A percentile compares a stretch with the other conserved stretches of the same genome.
These are phyloP conservation scores for Drosophila atripex DNA, from an alignment of 2,888 invertebrate genomes.

Conservation along the genomic window DNA sequence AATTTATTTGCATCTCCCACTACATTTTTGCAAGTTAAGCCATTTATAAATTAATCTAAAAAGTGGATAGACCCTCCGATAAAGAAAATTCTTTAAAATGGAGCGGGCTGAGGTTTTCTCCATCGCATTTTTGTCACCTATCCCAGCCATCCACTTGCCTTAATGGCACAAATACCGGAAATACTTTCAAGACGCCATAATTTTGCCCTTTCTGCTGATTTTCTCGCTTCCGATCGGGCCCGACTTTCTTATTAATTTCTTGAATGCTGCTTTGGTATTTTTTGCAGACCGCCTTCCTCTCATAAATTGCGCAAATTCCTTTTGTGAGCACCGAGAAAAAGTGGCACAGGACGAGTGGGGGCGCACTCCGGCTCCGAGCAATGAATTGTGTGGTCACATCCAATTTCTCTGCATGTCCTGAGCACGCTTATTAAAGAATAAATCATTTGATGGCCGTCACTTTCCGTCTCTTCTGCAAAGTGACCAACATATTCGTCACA, in stretches of 20 bases:
- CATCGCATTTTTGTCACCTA: constrained; percentile 61
- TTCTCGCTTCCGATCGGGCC: constrained; percentile 15
- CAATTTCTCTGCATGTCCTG: constrained; percentile 74
- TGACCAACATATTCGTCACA: constrained; percentile 61
- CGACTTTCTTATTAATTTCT: constrained; percentile 69
- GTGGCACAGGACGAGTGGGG: background rate
- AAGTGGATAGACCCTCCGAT: background rate
- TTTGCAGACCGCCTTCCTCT: constrained; percentile 38
- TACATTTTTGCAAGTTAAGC: background rate
- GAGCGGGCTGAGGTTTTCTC: background rate
- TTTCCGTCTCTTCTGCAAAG: constrained; percentile 18
- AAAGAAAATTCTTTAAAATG: constrained; percentile 1
- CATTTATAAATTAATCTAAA: background rate
- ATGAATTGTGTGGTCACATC: constrained; percentile 46
- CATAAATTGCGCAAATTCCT: constrained; percentile 79
- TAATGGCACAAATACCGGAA: constrained; percentile 69
- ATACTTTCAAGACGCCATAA: constrained; percentile 50
- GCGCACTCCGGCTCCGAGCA: background rate
- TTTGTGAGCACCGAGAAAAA: constrained; percentile 39
- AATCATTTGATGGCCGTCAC: constrained; percentile 63
- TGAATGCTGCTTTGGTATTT: constrained; percentile 66
- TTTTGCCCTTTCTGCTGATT: constrained; percentile 4
- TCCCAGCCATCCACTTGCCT: constrained; percentile 34
- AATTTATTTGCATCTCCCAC: background rate
- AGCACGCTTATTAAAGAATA: constrained; percentile 77